A percentile compares a stretch with the other conserved stretches of the same genome.
Evolutionary conservation across 2,888 invertebrate genomes (phyloP).

Genomic region (Sthenelais limicola): DNA sequence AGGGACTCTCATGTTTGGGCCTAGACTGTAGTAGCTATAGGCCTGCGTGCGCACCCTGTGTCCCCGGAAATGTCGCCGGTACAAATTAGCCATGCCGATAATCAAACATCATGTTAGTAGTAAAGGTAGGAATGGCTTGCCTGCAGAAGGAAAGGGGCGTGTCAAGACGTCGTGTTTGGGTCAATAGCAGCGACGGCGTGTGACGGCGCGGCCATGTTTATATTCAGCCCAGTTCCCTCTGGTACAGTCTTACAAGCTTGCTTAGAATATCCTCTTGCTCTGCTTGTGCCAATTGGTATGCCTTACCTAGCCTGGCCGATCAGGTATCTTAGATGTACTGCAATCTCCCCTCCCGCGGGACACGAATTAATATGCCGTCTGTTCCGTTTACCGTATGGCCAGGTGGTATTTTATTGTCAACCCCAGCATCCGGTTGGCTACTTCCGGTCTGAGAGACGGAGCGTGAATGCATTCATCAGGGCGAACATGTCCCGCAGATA

Average conservation of each 20-base stretch:
- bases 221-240: background rate
- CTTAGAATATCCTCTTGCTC: constrained; percentile 1
- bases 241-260: background rate
- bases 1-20: too few species aligned
- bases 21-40: too few species aligned
- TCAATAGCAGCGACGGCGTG: background rate
- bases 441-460: background rate
- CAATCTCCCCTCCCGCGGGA: constrained; percentile 22
- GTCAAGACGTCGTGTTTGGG: background rate
- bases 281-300: constrained; percentile 15
- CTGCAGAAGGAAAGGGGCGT: constrained; percentile 3
- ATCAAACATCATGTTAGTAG: too few species aligned
- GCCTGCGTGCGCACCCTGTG: too few species aligned
- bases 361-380: constrained; percentile 16
- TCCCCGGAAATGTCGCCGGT: too few species aligned
- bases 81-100: too few species aligned
- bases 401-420: constrained; percentile 37
- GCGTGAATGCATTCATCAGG: constrained; percentile 36
- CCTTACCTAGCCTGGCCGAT: background rate
- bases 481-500: too few species aligned
- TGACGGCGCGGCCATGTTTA: constrained; percentile 12
- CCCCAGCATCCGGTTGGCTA: background rate
- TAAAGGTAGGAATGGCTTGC: too few species aligned
- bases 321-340: constrained; percentile 30
- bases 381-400: constrained; percentile 21